phyloP scores from a whole-genome alignment of 2,888 invertebrate species.

The Eretmocerus hayati region DNA sequence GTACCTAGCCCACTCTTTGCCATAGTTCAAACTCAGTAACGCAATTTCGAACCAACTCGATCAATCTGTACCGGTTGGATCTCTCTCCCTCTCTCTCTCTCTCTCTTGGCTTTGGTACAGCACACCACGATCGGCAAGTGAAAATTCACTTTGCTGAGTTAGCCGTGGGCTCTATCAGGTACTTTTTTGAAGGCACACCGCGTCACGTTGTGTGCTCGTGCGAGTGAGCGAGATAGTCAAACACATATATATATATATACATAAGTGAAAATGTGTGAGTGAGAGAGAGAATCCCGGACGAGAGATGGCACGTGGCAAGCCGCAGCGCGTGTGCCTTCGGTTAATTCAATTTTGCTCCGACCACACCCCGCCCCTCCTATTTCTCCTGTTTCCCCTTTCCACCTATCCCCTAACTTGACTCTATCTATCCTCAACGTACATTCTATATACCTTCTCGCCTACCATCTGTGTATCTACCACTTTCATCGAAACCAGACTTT shows the following conservation, averaged over 20 bases:
- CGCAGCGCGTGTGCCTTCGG: constrained; percentile 12
- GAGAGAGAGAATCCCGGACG: background rate
- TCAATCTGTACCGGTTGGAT: no score
- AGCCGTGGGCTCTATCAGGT: background rate
- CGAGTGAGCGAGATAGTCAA: no score
- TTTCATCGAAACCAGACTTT: no score
- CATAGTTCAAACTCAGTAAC: no score
- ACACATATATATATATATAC: no score
- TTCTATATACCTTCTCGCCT: no score
- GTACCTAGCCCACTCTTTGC: no score
- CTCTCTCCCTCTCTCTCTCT: no score
- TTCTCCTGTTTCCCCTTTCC: constrained; percentile 3
- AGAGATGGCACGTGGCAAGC: constrained; percentile 14
- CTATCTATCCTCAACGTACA: no score
- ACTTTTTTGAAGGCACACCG: background rate
- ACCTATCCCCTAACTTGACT: constrained; percentile 1
- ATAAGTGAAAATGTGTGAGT: background rate
- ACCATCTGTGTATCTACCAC: no score
- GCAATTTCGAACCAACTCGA: no score
- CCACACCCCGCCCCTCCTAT: constrained; percentile 11
- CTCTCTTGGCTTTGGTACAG: no score
- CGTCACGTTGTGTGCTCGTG: background rate
- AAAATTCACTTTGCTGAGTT: background rate
- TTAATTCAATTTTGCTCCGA: constrained; percentile 19
- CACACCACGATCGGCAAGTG: background rate